Evolutionary conservation across 2,888 invertebrate genomes (phyloP), one percentile per base, ranked within the genome.

Genomic region (Sceliomorpha sp.): DNA sequence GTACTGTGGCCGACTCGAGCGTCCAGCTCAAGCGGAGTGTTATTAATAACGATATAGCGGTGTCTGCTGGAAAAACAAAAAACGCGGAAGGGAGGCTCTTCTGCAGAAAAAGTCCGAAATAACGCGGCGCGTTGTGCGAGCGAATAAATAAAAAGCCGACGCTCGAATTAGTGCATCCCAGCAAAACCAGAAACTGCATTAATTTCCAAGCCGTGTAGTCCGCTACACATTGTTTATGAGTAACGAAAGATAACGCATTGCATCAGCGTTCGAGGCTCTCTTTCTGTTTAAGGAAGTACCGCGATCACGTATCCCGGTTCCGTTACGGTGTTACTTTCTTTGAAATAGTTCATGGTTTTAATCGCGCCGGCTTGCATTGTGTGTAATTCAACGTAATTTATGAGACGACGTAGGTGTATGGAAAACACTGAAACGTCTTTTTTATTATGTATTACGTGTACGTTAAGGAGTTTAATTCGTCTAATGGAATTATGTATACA

Each of bases 111-210:
- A 53, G 58, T 39, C 51, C 34, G 66, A 45, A 66, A 56, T 64
- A 63, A 59, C 56, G 39, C 12, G 31, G 51, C 53, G 37, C 37
- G 47, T 53, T 42, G 64, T 44, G 29, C 55, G 44, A 39, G 60
- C 39, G 66, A 74, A 79, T 78, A 78, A 78, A 79, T 77, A 77
- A 79, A 79, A 77, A 71, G 66, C 56, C 69, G 51, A 68, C 72
- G 66, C 74, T 74, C 75, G 68, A 76, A 79, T 78, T 78, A 75
- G 74, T 70, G 72, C 72, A 59, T 74, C 70, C 76, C 77, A 75
- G 77, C 77, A 79, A 76, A 79, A 75, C 77, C 79, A 79, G 77
- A 70, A 76, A 75, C 74, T 74, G 74, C 75, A 78, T 76, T 75
- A 76, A 74, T 79, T 75, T 78, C 31, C 70, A 59, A 59, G 53